A percentile compares a stretch with the other conserved stretches of the same genome.
phyloP scores from a whole-genome alignment of 2,888 invertebrate genomes.

The Rutpela maculata region DNA sequence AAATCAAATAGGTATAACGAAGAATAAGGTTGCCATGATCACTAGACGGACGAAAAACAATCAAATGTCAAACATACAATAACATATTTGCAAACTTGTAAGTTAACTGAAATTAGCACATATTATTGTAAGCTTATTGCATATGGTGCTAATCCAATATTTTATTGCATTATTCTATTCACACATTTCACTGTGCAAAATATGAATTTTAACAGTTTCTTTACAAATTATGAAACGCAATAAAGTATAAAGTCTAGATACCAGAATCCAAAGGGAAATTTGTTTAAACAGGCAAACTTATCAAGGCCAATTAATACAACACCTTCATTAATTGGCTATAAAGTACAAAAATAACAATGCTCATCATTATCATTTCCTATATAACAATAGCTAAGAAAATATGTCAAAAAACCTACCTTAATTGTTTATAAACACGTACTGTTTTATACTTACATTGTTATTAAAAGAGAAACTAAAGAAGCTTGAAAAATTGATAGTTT shows the following conservation, averaged over 20 bases:
- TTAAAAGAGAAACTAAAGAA: conserved; percentile 23
- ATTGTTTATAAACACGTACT: conserved; percentile 13
- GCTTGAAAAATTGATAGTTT: conserved; percentile 17
- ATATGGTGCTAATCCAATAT: not conserved
- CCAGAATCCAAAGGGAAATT: not conserved
- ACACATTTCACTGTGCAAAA: not conserved
- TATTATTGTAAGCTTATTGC: not conserved
- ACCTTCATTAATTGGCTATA: not conserved
- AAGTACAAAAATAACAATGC: not conserved
- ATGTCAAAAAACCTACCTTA: conserved; percentile 11
- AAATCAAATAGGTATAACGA: too few relatives aligned
- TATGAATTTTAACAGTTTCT: too few relatives aligned
- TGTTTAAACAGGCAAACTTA: not conserved
- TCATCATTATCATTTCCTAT: too few relatives aligned
- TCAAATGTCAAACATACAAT: not conserved
- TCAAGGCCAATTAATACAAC: not conserved
- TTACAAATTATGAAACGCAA: not conserved
- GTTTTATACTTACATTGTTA: conserved; percentile 8
- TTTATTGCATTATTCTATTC: not conserved
- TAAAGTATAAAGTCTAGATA: not conserved
- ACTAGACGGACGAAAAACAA: not conserved
- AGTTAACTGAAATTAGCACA: not conserved
- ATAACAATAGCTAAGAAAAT: not conserved
- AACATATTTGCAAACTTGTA: not conserved
- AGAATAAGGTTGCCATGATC: too few relatives aligned